Percentiles rank a stretch among this genome's conserved stretches.
These are phyloP conservation scores for Acanthosepion esculentum DNA, from an alignment of 2,888 invertebrate species.

Conservation along the genomic window DNA sequence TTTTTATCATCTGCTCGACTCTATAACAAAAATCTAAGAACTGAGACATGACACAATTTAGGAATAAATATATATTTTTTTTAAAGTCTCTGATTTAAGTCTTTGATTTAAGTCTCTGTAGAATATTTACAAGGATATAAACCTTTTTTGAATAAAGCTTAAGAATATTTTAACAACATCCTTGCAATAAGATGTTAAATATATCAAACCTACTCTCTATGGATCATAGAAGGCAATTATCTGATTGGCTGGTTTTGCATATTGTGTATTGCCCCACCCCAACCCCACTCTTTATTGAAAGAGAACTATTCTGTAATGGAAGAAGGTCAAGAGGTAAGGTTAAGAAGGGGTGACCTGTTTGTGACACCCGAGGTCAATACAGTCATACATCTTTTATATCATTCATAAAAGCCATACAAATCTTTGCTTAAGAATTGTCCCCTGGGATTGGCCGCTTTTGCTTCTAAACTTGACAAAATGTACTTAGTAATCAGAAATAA, in stretches of 20 bases:
- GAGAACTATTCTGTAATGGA: neutral
- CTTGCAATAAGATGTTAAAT: neutral
- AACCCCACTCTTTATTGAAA: neutral
- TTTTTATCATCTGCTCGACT: too few species aligned
- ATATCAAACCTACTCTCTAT: neutral
- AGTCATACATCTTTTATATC: neutral
- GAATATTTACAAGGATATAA: too few species aligned
- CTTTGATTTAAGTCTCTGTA: too few species aligned
- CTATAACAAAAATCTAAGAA: too few species aligned
- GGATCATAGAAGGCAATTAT: neutral
- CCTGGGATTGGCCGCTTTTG: neutral
- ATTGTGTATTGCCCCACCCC: neutral
- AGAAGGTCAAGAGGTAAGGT: neutral
- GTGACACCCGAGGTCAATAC: neutral
- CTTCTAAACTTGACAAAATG: neutral
- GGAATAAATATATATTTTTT: too few species aligned
- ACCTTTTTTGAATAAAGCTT: neutral
- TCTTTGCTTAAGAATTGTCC: neutral
- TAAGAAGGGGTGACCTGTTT: neutral
- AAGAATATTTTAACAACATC: neutral
- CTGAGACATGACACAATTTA: too few species aligned
- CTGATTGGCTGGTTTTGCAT: neutral
- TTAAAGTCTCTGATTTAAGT: too few species aligned
- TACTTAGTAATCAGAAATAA: neutral
- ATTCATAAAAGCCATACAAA: neutral